These are phyloP conservation scores for Fragum sueziense DNA, from an alignment of 2,888 invertebrate genomes.

Conservation along the genomic window DNA sequence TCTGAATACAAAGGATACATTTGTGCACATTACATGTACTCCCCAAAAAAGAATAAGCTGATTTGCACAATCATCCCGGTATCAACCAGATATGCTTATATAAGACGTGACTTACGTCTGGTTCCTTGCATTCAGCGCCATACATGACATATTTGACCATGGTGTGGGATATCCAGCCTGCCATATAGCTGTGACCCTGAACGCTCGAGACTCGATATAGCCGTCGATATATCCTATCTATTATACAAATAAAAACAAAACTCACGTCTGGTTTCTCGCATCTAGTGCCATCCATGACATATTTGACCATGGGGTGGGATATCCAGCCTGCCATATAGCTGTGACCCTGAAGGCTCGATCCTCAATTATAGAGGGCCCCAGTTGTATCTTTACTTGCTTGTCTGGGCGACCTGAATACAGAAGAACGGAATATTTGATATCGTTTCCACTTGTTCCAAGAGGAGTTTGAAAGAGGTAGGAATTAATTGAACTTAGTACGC, in stretches of 20 bases:
- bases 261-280: slow-evolving; percentile 47
- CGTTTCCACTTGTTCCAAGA: too few species aligned
- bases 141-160: slow-evolving; percentile 58
- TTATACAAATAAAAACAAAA: too few species aligned
- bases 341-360: slow-evolving; percentile 51
- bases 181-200: slow-evolving; percentile 54
- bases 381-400: slow-evolving; percentile 33
- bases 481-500: too few species aligned
- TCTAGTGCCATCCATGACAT: slow-evolving; percentile 56
- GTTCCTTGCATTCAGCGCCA: slow-evolving; percentile 41
- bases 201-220: slow-evolving; percentile 49
- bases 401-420: slow-evolving; percentile 58
- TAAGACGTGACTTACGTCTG: slow-evolving; percentile 50
- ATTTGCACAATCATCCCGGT: too few species aligned
- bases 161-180: slow-evolving; percentile 56
- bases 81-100: too few species aligned
- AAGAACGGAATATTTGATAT: too few species aligned
- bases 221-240: too few species aligned
- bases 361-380: slow-evolving; percentile 56
- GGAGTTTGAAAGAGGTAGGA: too few species aligned
- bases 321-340: slow-evolving; percentile 55
- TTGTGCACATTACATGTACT: too few species aligned
- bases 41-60: too few species aligned
- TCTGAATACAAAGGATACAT: too few species aligned
- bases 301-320: slow-evolving; percentile 56